Conservation (phyloP, 2,797 vertebrate genomes). For the Cyclura pinguis region DNA sequence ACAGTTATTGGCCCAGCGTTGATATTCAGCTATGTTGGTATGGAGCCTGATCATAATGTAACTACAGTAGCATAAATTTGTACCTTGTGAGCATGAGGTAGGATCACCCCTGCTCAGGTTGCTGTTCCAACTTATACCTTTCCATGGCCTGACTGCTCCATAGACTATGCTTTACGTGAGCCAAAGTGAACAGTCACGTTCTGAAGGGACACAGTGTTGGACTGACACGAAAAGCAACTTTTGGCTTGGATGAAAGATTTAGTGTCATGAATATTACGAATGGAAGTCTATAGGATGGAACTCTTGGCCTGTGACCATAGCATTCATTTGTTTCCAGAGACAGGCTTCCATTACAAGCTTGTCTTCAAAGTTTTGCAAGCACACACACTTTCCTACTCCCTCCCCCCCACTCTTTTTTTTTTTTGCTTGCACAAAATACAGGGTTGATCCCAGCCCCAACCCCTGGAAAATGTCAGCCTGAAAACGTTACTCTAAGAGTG, state of each 20-base stretch:
- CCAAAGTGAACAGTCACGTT: neutral
- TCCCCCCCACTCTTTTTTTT: neutral
- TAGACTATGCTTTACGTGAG: too few relatives aligned
- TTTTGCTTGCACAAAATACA: slow-evolving; percentile 61
- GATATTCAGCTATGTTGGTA: too few relatives aligned
- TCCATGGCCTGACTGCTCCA: neutral
- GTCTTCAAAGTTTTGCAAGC: slow-evolving; percentile 23
- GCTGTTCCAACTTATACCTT: neutral
- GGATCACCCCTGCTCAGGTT: too few relatives aligned
- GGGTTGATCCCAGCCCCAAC: slow-evolving; percentile 67
- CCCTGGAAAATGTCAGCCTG: slow-evolving; percentile 74
- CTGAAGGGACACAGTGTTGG: too few relatives aligned
- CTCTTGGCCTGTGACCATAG: neutral
- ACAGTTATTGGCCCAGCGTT: too few relatives aligned
- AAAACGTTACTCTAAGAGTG: slow-evolving; percentile 75
- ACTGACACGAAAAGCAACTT: neutral
- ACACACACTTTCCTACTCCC: slow-evolving; percentile 45
- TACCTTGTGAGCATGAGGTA: too few relatives aligned
- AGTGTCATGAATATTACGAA: too few relatives aligned
- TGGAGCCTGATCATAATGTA: too few relatives aligned
- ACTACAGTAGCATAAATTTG: too few relatives aligned
- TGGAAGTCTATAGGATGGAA: neutral
- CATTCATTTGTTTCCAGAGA: neutral
- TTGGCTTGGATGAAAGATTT: neutral
- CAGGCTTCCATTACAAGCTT: neutral